Evolutionary conservation across 1,140 invertebrate species (phyloP), one percentile per base, ranked within the genome.

Genomic region (Solenopsis fugax): DNA sequence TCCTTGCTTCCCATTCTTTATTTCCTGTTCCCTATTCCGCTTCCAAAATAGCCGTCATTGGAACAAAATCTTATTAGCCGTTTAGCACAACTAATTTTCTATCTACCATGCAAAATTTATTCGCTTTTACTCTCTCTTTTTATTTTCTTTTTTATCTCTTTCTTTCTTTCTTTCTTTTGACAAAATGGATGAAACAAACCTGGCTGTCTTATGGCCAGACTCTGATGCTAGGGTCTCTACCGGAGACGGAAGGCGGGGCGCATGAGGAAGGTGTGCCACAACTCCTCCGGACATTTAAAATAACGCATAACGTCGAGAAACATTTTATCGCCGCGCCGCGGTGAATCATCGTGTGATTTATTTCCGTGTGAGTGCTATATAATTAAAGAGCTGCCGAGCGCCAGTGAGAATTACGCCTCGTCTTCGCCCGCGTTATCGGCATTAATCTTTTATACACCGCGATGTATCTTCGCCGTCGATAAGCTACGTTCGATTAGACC

Each of bases 401-500:
- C 13, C 54, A 18, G 41, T 48, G 37, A 56, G 54, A 72, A 58
- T 80, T 18, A n/a, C 48, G 50, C 50, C n/a, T 45, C 78, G 21
- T 56, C 21, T 50, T 29, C 29, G 21, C 10, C 41, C 16, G 16
- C 9, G 21, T 58, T 58, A 52, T 16, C 54, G 41, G 24, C 69
- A 60, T 82, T 72, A 73, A 73, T 82, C 67, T 82, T 82, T 82
- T 73, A 67, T 56, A 58, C n/a, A 48, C n/a, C 34, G 37, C 65
- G 16, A 81, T 81, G 41, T 54, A 82, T 45, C 21, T 21, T 73
- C 41, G 37, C 18, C n/a, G 54, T 72, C 41, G n/a, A 34, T 60
- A 71, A 60, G 24, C 72, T 37, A 52, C 24, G 45, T 84, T 84
- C 54, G 80, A 84, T 75, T 64, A 84, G 65, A 81, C 21, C 34